Evolutionary conservation across 2,113 vertebrate species (phyloP).

Genomic region (Salvelinus namaycush): DNA sequence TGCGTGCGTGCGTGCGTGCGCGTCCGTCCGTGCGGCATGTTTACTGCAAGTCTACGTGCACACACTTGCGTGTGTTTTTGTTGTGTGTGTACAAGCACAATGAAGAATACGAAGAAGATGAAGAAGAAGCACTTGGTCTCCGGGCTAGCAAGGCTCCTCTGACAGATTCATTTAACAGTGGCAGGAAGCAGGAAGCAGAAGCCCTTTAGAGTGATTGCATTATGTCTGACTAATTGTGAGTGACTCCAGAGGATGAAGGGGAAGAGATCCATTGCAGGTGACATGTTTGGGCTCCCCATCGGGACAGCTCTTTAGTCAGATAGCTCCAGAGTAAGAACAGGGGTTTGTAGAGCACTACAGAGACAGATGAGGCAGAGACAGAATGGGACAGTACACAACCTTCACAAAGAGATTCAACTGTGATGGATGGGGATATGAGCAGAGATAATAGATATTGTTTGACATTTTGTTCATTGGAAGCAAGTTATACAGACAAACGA

Average conservation of each 20-base stretch:
- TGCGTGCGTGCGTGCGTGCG: not conserved
- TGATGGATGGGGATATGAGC: not conserved
- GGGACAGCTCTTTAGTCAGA: conserved; percentile 1
- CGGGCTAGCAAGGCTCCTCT: too few relatives aligned
- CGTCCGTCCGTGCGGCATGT: too few relatives aligned
- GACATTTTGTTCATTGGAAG: not conserved
- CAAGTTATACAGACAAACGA: not conserved
- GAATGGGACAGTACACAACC: not conserved
- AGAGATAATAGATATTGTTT: not conserved
- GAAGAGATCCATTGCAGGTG: not conserved
- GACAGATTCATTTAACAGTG: too few relatives aligned
- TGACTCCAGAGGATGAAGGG: not conserved
- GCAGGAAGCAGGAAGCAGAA: not conserved
- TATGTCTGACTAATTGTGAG: not conserved
- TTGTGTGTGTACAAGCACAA: too few relatives aligned
- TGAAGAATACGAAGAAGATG: too few relatives aligned
- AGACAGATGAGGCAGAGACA: not conserved
- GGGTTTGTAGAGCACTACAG: not conserved
- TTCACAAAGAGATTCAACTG: not conserved
- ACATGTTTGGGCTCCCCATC: not conserved
- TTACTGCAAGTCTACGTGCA: too few relatives aligned
- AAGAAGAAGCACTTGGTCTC: too few relatives aligned
- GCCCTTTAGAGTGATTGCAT: not conserved
- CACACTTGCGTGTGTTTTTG: too few relatives aligned
- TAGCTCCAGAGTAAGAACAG: not conserved